These are phyloP conservation scores for Arctia plantaginis DNA, from an alignment of 2,888 invertebrate species.

Conservation along the genomic window DNA sequence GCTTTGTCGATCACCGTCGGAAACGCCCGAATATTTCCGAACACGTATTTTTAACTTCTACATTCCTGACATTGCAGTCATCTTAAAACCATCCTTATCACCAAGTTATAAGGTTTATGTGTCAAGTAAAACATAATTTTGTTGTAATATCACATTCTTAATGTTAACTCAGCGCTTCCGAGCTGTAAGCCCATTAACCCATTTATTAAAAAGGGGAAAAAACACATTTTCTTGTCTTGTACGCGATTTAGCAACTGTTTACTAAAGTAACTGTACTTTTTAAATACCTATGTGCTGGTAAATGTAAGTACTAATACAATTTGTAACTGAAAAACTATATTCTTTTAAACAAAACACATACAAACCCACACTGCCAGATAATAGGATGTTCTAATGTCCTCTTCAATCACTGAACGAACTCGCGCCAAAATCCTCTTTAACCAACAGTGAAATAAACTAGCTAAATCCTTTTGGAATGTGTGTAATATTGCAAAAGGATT, in stretches of 20 bases:
- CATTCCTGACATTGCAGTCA: constrained; percentile 56
- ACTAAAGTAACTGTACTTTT: constrained; percentile 30
- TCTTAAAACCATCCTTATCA: constrained; percentile 47
- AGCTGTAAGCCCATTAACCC: constrained; percentile 78
- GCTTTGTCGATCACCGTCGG: constrained; percentile 59
- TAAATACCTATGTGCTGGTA: constrained; percentile 8
- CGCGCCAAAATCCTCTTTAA: too few relatives aligned
- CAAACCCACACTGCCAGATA: too few relatives aligned
- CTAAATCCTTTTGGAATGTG: too few relatives aligned
- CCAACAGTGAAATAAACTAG: too few relatives aligned
- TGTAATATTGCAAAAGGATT: too few relatives aligned
- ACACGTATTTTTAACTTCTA: constrained; percentile 78
- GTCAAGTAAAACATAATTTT: constrained; percentile 40
- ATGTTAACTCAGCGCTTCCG: constrained; percentile 67
- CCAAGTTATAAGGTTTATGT: constrained; percentile 38
- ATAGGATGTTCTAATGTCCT: too few relatives aligned
- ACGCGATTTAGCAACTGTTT: constrained; percentile 36
- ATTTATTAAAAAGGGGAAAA: constrained; percentile 71
- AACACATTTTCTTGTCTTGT: constrained; percentile 60
- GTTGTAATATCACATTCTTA: constrained; percentile 65
- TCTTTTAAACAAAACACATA: not conserved
- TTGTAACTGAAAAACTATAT: not conserved
- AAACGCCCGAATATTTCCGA: constrained; percentile 73
- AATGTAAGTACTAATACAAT: constrained; percentile 12
- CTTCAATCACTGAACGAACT: too few relatives aligned